Evolutionary conservation across 2,888 invertebrate genomes (phyloP).

Genomic region (Caenorhabditis parvicauda): DNA sequence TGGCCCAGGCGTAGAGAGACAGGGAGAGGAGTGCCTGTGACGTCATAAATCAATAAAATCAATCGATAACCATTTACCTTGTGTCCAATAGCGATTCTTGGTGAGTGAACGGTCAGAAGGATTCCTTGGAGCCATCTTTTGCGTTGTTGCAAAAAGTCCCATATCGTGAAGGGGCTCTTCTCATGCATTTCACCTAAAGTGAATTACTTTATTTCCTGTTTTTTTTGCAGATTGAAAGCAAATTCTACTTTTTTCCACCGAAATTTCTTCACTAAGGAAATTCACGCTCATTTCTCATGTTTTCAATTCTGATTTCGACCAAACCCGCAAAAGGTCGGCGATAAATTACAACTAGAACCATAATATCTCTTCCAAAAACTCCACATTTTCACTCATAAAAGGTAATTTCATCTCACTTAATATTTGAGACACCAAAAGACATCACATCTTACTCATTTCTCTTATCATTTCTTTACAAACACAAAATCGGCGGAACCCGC

Average conservation of each 20-base stretch:
- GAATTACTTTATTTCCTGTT: background rate
- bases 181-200: slow-evolving; percentile 89
- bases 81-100: slow-evolving; percentile 51
- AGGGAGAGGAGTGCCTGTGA: slow-evolving; percentile 77
- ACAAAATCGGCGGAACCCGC: too few relatives aligned
- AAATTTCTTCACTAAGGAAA: too few relatives aligned
- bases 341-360: background rate
- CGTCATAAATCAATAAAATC: slow-evolving; percentile 4
- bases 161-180: slow-evolving; percentile 89
- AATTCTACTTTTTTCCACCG: background rate
- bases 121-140: slow-evolving; percentile 82
- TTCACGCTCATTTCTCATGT: background rate
- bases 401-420: too few relatives aligned
- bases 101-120: slow-evolving; percentile 65
- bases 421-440: too few relatives aligned
- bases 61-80: slow-evolving; percentile 36
- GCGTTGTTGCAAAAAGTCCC: slow-evolving; percentile 91
- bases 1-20: slow-evolving; percentile 93
- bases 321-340: background rate
- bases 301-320: background rate
- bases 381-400: too few relatives aligned
- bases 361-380: too few relatives aligned
- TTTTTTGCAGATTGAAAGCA: too few relatives aligned
- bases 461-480: background rate
- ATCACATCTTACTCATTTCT: too few relatives aligned